These are phyloP conservation scores for Apocrypta bakeri DNA, from an alignment of 1,140 invertebrate genomes.

Conservation along the genomic window DNA sequence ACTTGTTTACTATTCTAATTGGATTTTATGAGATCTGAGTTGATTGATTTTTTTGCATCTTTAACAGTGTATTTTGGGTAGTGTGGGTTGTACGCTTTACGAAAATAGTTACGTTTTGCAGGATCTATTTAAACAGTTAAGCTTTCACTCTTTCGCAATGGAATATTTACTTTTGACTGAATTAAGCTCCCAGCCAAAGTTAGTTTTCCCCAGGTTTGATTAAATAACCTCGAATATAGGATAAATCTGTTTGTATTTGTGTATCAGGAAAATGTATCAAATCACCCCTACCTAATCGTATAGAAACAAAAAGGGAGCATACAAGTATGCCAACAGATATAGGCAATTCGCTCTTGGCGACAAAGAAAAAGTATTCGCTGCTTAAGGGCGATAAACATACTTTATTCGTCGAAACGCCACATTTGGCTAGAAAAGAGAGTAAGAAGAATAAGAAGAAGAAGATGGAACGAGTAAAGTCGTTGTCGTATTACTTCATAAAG, in stretches of 20 bases:
- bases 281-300: neutral
- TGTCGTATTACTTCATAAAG: conserved; percentile 47
- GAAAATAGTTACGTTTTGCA: too few relatives aligned
- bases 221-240: neutral
- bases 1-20: too few relatives aligned
- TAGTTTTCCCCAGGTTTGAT: neutral
- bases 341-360: neutral
- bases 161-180: neutral
- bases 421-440: conserved; percentile 11
- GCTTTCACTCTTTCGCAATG: too few relatives aligned
- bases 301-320: neutral
- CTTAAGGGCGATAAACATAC: conserved; percentile 39
- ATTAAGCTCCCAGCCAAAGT: neutral
- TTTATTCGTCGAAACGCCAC: conserved; percentile 7
- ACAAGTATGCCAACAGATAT: neutral
- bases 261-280: neutral
- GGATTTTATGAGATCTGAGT: too few relatives aligned
- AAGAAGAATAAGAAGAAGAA: neutral
- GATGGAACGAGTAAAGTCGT: neutral
- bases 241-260: neutral
- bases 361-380: conserved; percentile 32
- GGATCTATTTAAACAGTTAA: too few relatives aligned
- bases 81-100: too few relatives aligned
- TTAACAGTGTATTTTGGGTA: too few relatives aligned
- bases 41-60: too few relatives aligned